phyloP scores from a whole-genome alignment of 1,140 invertebrate species.

The Hyles vespertilio region DNA sequence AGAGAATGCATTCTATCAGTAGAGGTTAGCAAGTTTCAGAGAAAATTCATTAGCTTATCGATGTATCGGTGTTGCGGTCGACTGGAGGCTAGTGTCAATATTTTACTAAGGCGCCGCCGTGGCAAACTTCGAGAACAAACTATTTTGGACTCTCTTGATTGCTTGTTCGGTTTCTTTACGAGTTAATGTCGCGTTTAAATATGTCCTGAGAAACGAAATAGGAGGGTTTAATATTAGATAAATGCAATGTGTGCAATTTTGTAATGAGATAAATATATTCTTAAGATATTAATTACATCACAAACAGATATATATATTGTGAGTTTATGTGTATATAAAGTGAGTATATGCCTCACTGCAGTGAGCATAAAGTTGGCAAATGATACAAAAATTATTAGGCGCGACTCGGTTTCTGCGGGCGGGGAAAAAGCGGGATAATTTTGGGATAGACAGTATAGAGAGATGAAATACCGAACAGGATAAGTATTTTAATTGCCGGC shows the following conservation, averaged over 20 bases:
- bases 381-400: too few species aligned
- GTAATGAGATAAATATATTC: too few species aligned
- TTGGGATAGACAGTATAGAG: constrained; percentile 19
- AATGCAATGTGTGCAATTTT: too few species aligned
- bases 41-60: constrained; percentile 45
- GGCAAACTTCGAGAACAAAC: constrained; percentile 16
- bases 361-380: too few species aligned
- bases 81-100: constrained; percentile 39
- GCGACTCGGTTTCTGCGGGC: not conserved
- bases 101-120: constrained; percentile 27
- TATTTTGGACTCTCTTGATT: not conserved
- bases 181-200: too few species aligned
- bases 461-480: constrained; percentile 39
- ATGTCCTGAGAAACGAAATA: too few species aligned
- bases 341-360: too few species aligned
- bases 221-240: too few species aligned
- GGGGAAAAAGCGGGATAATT: constrained; percentile 16
- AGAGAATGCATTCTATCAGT: constrained; percentile 13
- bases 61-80: constrained; percentile 24
- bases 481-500: constrained; percentile 58
- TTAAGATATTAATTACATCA: too few species aligned
- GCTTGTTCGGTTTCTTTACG: too few species aligned
- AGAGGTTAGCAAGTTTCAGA: constrained; percentile 27
- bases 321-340: too few species aligned
- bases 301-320: too few species aligned